phyloP scores from a whole-genome alignment of 2,113 vertebrate genomes.

The Neopipo cinnamomea region DNA sequence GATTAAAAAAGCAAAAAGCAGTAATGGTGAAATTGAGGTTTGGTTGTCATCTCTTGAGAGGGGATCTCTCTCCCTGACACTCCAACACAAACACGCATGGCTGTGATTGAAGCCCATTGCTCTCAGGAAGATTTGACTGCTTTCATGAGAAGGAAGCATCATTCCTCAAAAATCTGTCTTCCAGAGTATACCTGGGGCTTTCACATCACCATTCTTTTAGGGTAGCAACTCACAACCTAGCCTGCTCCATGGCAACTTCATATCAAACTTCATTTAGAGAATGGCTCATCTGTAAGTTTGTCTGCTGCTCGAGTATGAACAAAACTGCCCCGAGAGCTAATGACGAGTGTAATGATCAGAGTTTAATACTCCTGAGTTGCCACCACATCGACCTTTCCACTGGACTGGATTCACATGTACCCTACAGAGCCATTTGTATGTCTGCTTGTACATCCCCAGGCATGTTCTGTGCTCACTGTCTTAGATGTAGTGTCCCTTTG shows the following conservation, averaged over 20 bases:
- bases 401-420: background rate
- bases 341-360: background rate
- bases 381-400: background rate
- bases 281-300: background rate
- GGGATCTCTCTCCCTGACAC: background rate
- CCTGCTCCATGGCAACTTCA: background rate
- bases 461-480: background rate
- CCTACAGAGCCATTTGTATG: background rate
- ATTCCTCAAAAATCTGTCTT: conserved; percentile 34
- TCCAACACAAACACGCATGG: background rate
- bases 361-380: conserved; percentile 8
- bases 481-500: background rate
- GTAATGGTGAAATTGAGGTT: background rate
- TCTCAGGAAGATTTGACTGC: conserved; percentile 32
- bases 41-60: background rate
- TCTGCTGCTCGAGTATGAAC: background rate
- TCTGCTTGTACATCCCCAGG: background rate
- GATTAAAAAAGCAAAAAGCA: background rate
- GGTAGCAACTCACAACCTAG: background rate
- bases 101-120: conserved; percentile 12
- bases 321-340: background rate
- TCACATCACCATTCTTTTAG: conserved; percentile 26
- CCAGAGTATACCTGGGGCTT: background rate
- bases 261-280: conserved; percentile 21
- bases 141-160: conserved; percentile 7